Conservation (phyloP, 2,797 vertebrate genomes). For the Neopelma chrysocephalum region DNA sequence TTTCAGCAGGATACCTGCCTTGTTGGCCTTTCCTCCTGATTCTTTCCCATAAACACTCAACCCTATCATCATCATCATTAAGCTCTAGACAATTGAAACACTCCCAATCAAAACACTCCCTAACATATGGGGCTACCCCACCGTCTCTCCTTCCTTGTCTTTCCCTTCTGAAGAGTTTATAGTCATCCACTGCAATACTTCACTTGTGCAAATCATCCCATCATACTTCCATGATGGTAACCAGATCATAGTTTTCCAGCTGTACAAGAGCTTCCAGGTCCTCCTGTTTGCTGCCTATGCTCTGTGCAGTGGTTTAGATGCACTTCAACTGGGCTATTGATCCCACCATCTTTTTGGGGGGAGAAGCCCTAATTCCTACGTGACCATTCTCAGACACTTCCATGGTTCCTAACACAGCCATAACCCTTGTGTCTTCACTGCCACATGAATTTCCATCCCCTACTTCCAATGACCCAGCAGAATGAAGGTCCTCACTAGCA, state of each 20-base stretch:
- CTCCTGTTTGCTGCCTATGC: background rate
- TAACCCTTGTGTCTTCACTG: background rate
- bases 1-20: background rate
- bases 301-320: background rate
- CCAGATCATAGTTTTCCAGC: background rate
- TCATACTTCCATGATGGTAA: background rate
- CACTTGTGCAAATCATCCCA: background rate
- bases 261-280: background rate
- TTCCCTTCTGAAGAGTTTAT: background rate
- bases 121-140: background rate
- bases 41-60: background rate
- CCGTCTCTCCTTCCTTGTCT: background rate
- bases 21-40: background rate
- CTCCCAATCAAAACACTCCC: too few relatives aligned
- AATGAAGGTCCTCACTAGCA: accelerated
- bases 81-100: background rate
- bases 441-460: background rate
- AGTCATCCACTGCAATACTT: background rate
- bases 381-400: background rate
- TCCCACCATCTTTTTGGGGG: background rate
- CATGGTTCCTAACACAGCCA: background rate
- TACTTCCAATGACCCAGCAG: background rate
- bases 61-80: background rate
- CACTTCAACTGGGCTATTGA: background rate
- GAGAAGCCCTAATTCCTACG: background rate